A percentile compares a stretch with the other conserved stretches of the same genome.
These are phyloP conservation scores for Cotesia glomerata DNA, from an alignment of 1,140 invertebrate species.

Conservation along the genomic window DNA sequence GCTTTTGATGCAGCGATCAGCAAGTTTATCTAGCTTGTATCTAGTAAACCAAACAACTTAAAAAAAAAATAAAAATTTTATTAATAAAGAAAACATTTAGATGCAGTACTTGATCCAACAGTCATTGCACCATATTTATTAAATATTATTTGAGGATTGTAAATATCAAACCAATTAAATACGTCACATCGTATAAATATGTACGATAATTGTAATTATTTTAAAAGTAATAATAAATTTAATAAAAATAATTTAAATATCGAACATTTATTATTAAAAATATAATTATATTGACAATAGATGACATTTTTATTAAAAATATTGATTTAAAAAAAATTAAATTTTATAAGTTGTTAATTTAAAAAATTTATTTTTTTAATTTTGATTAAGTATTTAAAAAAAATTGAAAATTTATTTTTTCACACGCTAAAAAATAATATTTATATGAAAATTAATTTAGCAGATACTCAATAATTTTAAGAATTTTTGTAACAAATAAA, in stretches of 20 bases:
- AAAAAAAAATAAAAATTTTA: constrained; percentile 11
- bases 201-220: constrained; percentile 57
- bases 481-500: no score
- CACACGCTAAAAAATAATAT: not conserved
- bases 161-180: constrained; percentile 18
- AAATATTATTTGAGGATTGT: constrained; percentile 12
- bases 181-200: constrained; percentile 19
- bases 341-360: no score
- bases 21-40: constrained; percentile 16
- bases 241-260: constrained; percentile 25
- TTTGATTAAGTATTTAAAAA: no score
- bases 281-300: no score
- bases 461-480: no score
- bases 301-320: no score
- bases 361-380: no score
- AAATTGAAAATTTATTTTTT: no score
- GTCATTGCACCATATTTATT: constrained; percentile 32
- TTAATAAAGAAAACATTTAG: not conserved
- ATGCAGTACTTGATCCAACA: constrained; percentile 21
- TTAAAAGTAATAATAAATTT: constrained; percentile 48
- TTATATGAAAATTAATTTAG: no score
- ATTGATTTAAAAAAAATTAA: no score
- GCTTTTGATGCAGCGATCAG: not conserved
- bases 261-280: no score
- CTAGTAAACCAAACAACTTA: constrained; percentile 20